Evolutionary conservation across 2,113 vertebrate genomes (phyloP).

Genomic region (Pedetes capensis): DNA sequence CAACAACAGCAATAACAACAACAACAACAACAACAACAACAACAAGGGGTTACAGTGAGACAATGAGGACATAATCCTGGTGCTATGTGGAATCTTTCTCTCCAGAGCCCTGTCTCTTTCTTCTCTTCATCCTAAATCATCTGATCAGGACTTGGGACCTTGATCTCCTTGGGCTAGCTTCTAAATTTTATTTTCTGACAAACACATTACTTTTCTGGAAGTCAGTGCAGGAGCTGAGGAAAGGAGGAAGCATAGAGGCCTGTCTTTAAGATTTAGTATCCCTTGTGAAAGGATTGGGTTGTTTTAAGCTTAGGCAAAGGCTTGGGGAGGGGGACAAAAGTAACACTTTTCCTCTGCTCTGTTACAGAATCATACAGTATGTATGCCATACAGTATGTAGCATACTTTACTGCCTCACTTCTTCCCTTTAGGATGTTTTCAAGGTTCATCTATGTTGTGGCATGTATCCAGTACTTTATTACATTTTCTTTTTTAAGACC

Average conservation of each 20-base stretch:
- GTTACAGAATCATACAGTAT: neutral
- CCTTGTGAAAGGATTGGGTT: neutral
- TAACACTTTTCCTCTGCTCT: neutral
- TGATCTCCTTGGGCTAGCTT: neutral
- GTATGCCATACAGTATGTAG: neutral
- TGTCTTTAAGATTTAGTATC: neutral
- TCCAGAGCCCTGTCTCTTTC: neutral
- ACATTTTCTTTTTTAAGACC: too few species aligned
- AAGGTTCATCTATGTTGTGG: neutral
- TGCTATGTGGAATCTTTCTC: neutral
- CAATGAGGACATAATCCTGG: neutral
- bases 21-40: too few species aligned
- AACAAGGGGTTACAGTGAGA: too few species aligned
- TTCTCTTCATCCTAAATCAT: too few species aligned
- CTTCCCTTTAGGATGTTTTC: constrained; percentile 28
- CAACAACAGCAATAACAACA: too few species aligned
- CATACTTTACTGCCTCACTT: neutral
- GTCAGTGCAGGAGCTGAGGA: neutral
- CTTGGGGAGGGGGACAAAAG: neutral
- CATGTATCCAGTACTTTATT: neutral
- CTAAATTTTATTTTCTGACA: neutral
- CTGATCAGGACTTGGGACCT: neutral
- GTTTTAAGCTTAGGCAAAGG: neutral
- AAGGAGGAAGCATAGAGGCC: neutral
- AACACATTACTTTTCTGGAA: neutral